These are phyloP conservation scores for Pollicipes pollicipes DNA, from an alignment of 1,140 invertebrate genomes.

Conservation along the genomic window DNA sequence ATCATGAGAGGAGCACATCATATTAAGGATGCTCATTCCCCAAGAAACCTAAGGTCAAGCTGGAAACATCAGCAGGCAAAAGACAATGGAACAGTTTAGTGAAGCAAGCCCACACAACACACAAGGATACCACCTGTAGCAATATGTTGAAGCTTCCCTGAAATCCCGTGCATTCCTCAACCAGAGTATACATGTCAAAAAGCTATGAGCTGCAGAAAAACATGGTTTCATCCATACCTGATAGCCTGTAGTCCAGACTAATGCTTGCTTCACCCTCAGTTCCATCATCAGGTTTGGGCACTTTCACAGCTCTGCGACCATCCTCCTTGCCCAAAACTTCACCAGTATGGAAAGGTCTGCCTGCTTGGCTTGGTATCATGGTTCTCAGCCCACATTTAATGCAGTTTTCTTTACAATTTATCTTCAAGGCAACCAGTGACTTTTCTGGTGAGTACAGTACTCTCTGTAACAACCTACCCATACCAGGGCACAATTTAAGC, in stretches of 20 bases:
- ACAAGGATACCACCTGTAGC: no score
- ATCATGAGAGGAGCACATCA: no score
- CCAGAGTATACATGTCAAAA: no score
- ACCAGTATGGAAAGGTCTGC: background rate
- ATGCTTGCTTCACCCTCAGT: background rate
- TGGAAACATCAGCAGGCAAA: no score
- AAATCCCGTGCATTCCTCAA: no score
- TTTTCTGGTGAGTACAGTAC: background rate
- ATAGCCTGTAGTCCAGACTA: background rate
- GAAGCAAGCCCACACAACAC: no score
- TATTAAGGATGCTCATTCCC: no score
- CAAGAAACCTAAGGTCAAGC: no score
- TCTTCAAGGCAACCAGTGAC: background rate
- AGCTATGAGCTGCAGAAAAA: no score
- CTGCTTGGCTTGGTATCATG: constrained; percentile 8
- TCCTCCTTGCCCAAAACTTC: background rate
- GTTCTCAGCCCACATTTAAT: background rate
- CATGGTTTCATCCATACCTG: no score
- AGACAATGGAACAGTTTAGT: no score
- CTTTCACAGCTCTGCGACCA: background rate
- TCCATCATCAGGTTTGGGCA: background rate
- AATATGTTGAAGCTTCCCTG: no score
- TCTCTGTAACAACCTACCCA: background rate
- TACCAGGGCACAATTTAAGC: background rate
- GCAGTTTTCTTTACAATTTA: background rate